Conservation (phyloP, 2,113 vertebrate species). For the Gymnogyps californianus region DNA sequence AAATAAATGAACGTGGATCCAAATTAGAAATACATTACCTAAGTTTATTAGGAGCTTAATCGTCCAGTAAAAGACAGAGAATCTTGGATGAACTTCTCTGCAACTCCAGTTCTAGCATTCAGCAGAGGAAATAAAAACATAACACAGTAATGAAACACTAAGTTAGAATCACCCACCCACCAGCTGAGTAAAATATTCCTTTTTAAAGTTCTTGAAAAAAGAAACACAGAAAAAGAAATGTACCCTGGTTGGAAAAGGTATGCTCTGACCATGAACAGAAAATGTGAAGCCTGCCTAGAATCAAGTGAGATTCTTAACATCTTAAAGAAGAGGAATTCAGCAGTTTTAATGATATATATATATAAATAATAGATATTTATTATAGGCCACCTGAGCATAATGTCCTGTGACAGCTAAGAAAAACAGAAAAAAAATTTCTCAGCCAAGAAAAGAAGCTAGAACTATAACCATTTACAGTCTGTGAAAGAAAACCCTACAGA, state of each 20-base stretch:
- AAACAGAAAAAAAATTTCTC: background rate
- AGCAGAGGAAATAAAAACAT: constrained; percentile 39
- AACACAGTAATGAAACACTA: constrained; percentile 24
- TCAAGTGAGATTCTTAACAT: background rate
- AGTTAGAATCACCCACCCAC: background rate
- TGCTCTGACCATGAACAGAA: constrained; percentile 13
- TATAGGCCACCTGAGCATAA: background rate
- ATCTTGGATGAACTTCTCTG: constrained; percentile 45
- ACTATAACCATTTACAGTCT: background rate
- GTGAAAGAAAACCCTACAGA: background rate
- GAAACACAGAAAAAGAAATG: background rate
- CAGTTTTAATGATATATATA: background rate
- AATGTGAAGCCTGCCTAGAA: background rate
- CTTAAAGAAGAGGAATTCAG: constrained; percentile 1
- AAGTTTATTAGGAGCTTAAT: constrained; percentile 38
- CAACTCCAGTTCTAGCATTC: background rate
- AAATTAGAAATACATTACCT: constrained; percentile 43
- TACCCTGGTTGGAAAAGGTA: background rate
- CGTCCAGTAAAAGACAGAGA: background rate
- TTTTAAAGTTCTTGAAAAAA: background rate
- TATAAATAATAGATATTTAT: background rate
- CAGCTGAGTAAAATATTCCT: background rate
- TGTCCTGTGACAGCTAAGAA: constrained; percentile 1
- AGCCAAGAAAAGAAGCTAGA: background rate
- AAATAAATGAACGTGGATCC: background rate